A percentile compares a stretch with the other conserved stretches of the same genome.
Conservation (phyloP, 2,888 invertebrate species). For the Phalera bucephala region DNA sequence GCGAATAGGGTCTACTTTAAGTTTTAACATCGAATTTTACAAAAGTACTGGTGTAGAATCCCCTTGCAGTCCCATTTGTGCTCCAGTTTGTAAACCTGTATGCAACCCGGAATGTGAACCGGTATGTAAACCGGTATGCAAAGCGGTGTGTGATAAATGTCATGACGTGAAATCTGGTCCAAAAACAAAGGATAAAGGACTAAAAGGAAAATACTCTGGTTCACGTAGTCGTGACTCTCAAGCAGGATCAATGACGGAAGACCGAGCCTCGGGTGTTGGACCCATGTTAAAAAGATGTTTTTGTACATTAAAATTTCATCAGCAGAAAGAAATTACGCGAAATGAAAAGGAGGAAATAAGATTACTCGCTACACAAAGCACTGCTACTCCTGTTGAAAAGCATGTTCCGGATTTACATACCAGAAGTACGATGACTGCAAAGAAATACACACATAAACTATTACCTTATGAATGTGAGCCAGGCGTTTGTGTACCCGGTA, state of each 20-base stretch:
- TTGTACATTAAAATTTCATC: constrained; percentile 40
- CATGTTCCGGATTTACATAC: constrained; percentile 4
- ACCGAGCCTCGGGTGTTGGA: constrained; percentile 13
- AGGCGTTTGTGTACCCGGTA: constrained; percentile 32
- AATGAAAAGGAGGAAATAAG: constrained; percentile 1
- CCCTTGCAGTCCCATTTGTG: not conserved
- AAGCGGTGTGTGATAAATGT: not conserved
- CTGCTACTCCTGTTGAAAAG: constrained; percentile 3
- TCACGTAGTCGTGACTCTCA: constrained; percentile 12
- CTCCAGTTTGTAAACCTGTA: too few species aligned
- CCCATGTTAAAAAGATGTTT: constrained; percentile 35
- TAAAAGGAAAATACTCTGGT: not conserved
- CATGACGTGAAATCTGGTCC: not conserved
- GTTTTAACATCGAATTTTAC: constrained; percentile 37
- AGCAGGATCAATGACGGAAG: constrained; percentile 6
- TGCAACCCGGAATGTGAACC: not conserved
- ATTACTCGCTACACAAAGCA: constrained; percentile 3
- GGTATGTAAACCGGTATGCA: not conserved
- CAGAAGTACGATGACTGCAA: constrained; percentile 9
- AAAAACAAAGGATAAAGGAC: not conserved
- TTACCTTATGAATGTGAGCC: constrained; percentile 36
- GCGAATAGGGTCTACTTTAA: constrained; percentile 38
- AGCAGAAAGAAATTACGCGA: constrained; percentile 8
- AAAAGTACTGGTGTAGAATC: constrained; percentile 8
- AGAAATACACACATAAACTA: constrained; percentile 3